A percentile compares a stretch with the other conserved stretches of the same genome.
These are phyloP conservation scores for Craseonycteris thonglongyai DNA, from an alignment of 2,113 vertebrate species.

Conservation along the genomic window DNA sequence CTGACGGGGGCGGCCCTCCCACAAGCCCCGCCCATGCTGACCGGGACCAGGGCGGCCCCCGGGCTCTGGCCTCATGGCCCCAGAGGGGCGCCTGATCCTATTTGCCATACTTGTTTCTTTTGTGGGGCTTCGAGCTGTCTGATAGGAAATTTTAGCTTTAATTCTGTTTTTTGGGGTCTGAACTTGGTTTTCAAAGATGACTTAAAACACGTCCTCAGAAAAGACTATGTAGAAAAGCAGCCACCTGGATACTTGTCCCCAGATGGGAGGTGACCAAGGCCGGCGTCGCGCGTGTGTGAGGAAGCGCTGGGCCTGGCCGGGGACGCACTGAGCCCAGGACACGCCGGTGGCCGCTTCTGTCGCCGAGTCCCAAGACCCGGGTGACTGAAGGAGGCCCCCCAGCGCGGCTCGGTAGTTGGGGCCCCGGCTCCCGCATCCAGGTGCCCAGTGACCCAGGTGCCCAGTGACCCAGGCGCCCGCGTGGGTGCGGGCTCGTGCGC, in stretches of 20 bases:
- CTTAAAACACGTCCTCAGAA: not conserved
- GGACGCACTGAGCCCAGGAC: not conserved
- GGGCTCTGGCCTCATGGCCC: too few species aligned
- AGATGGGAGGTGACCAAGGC: too few species aligned
- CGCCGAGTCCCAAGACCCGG: not conserved
- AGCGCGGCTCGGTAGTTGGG: not conserved
- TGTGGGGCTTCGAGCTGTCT: not conserved
- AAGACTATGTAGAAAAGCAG: not conserved
- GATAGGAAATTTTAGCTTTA: not conserved
- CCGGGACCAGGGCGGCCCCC: too few species aligned
- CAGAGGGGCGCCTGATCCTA: too few species aligned
- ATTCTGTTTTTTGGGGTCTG: not conserved
- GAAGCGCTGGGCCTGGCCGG: not conserved
- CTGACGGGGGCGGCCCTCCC: too few species aligned
- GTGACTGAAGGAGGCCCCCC: not conserved
- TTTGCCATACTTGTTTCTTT: not conserved
- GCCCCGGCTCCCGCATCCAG: too few species aligned
- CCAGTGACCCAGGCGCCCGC: too few species aligned
- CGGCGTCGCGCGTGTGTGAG: not conserved
- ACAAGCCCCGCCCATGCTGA: too few species aligned
- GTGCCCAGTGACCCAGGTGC: too few species aligned
- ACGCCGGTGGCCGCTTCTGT: accelerated
- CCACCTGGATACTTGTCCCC: not conserved
- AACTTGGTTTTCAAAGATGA: not conserved
- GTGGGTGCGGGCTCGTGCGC: too few species aligned